Base-by-base conservation (phyloP, 2,888 invertebrate species). In the Eurytoma adleriae region DNA sequence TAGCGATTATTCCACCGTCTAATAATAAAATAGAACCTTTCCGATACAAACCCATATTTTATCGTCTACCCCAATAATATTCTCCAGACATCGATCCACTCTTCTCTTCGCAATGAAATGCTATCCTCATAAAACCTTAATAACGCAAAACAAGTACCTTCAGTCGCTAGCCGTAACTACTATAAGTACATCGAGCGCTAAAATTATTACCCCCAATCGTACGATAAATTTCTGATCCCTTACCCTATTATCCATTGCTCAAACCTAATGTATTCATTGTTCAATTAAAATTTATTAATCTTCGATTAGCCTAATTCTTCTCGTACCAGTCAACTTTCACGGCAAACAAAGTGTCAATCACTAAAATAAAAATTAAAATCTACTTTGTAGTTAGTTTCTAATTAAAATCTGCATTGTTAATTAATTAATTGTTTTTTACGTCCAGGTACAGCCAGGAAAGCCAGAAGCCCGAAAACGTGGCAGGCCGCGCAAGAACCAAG, bases 401-500 rank as follows among this genome's bases (percentile, higher is more conserved):
- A 16, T 5, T 54, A 14, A 54, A 54, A 54, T 13, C 54, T 54
- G 16, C 50, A 50, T 50, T 54, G 1, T 14, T n/a, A 2, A 54
- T n/a, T 40, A 12, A 48, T 14, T 13, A 20, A 48, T 4, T 2
- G 0, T 20, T 30, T 24, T 7, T n/a, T 1, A 20, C 24, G 10
- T 10, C 13, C 18, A 84, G 40, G 69, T 78, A 75, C 88, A 88
- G 72, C 84, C 83, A n/a, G 88, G 89, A 20, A 87, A 89, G 79
- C 87, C 89, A 82, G 89, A 91, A 75, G 86, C 84, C 0, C 86
- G 87, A 59, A 89, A 89, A 84, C 92, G 93, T 24, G 93, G 93
- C 0, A 90, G 93, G 68, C 93, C 93, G 10, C 91, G 92, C 2
- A 93, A 93, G 84, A 86, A 40, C 40, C 40, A 40, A 10, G 40